These are phyloP conservation scores for Eulemur macaco DNA, from an alignment of 2,113 vertebrate species.

Conservation along the genomic window DNA sequence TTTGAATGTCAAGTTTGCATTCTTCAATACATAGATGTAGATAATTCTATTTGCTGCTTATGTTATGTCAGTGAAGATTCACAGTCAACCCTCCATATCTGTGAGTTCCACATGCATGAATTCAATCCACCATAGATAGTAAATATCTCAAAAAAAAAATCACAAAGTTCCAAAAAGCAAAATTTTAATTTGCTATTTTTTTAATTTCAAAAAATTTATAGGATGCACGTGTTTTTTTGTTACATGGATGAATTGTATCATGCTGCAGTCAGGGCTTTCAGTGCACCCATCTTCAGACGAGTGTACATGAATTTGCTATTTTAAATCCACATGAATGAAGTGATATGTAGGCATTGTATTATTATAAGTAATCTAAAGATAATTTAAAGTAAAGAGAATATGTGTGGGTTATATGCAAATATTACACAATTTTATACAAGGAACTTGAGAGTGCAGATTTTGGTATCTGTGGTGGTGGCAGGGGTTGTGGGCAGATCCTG, in stretches of 20 bases:
- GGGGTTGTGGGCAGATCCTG: background rate
- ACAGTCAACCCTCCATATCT: background rate
- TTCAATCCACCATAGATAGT: background rate
- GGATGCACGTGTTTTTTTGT: too few species aligned
- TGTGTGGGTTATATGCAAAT: background rate
- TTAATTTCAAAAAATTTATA: too few species aligned
- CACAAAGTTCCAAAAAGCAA: background rate
- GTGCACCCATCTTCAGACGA: too few species aligned
- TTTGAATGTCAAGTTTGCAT: background rate
- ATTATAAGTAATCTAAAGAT: background rate
- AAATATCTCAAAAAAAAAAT: background rate
- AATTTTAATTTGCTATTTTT: background rate
- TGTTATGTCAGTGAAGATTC: background rate
- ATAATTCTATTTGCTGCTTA: background rate
- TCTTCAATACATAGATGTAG: background rate
- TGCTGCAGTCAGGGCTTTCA: too few species aligned
- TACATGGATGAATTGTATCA: too few species aligned
- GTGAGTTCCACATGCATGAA: background rate
- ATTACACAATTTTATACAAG: background rate
- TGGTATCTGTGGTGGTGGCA: background rate
- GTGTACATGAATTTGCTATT: background rate
- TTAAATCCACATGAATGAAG: background rate
- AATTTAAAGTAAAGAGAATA: background rate
- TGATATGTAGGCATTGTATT: background rate
- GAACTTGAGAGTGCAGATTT: background rate